These are phyloP conservation scores for Lepidotrigona ventralis DNA, from an alignment of 1,140 invertebrate species.

Conservation along the genomic window DNA sequence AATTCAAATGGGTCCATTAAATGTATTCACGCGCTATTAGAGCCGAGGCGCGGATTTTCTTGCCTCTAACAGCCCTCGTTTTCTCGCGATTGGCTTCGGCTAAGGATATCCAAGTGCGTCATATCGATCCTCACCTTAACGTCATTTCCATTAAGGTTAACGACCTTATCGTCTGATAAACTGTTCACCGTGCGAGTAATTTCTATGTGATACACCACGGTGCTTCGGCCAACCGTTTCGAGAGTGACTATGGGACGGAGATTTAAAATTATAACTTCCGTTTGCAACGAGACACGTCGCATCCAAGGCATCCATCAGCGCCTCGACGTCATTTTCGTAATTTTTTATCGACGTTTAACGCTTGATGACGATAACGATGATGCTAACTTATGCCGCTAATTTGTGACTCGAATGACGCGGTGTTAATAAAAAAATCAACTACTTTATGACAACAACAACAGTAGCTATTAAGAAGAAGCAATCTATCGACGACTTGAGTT, in stretches of 20 bases:
- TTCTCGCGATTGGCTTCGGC: constrained; percentile 51
- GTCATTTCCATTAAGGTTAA: constrained; percentile 64
- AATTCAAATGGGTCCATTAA: constrained; percentile 67
- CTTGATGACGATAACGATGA: too few species aligned
- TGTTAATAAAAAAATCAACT: background rate
- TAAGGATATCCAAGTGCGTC: constrained; percentile 57
- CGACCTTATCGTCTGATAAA: constrained; percentile 59
- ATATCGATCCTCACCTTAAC: constrained; percentile 63
- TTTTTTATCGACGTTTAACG: constrained; percentile 7
- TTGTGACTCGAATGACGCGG: too few species aligned
- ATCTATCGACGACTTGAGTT: constrained; percentile 4
- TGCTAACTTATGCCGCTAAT: too few species aligned
- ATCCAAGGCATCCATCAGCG: constrained; percentile 7
- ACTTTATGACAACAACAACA: background rate
- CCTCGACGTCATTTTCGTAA: background rate
- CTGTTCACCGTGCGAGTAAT: constrained; percentile 62
- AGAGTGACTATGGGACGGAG: constrained; percentile 3
- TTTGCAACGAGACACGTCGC: background rate
- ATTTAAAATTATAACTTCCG: constrained; percentile 23
- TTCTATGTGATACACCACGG: constrained; percentile 49
- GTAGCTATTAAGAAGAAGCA: background rate
- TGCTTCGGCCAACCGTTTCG: constrained; percentile 4
- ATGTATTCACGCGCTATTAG: constrained; percentile 64
- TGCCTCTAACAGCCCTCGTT: constrained; percentile 25
- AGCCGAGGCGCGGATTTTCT: constrained; percentile 52